phyloP scores from a whole-genome alignment of 2,113 vertebrate genomes.

The Rissa tridactyla region DNA sequence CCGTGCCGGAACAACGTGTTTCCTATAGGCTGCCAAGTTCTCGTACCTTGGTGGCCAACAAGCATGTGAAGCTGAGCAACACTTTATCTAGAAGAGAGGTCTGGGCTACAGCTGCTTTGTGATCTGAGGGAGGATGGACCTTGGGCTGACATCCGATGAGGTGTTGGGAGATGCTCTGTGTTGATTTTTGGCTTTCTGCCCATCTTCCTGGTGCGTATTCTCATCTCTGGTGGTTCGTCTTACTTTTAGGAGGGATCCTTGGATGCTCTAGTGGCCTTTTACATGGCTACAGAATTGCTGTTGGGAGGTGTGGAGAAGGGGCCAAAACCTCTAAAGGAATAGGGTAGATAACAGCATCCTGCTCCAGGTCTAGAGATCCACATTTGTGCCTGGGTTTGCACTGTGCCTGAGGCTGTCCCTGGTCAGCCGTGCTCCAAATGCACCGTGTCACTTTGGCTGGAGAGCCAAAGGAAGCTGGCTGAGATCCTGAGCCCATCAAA shows the following conservation, averaged over 20 bases:
- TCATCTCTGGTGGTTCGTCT: neutral
- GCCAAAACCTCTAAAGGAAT: neutral
- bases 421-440: neutral
- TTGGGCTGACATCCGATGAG: neutral
- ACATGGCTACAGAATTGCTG: neutral
- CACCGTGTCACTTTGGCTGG: rapidly evolving
- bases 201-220: neutral
- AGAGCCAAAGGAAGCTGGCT: neutral
- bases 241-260: neutral
- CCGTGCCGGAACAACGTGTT: neutral
- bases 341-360: neutral
- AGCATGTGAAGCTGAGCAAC: neutral
- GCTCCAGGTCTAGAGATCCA: neutral
- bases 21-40: neutral
- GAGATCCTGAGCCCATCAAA: neutral
- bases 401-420: neutral
- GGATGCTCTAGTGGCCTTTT: neutral
- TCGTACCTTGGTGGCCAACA: neutral
- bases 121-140: neutral
- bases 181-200: neutral
- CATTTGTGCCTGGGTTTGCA: neutral
- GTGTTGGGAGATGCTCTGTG: neutral
- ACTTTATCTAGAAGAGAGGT: neutral
- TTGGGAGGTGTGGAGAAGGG: neutral
- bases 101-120: neutral